Evolutionary conservation across 35 echinoderm and acorn worm species (phyloP).

Genomic region (Patiria miniata): DNA sequence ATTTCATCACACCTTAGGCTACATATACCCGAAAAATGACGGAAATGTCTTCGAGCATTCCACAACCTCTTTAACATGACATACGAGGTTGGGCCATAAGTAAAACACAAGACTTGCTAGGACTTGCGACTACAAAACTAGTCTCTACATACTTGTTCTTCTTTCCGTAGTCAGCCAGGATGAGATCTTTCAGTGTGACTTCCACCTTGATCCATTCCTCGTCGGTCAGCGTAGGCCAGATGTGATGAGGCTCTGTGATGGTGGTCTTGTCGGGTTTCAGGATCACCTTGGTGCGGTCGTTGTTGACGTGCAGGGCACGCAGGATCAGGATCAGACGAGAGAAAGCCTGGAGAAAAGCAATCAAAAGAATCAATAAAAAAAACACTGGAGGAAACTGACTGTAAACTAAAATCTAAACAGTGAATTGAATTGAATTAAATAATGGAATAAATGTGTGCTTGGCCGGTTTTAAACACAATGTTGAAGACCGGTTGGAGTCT

Average conservation of each 20-base stretch:
- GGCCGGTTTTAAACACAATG: too few species aligned
- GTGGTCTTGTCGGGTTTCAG: slow-evolving; percentile 99
- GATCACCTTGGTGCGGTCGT: slow-evolving; percentile 96
- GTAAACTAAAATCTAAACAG: too few species aligned
- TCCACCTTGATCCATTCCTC: slow-evolving; percentile 99
- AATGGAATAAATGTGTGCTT: too few species aligned
- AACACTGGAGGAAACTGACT: not conserved
- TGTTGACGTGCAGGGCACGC: slow-evolving; percentile 94
- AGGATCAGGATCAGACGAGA: slow-evolving; percentile 95
- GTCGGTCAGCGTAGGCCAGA: slow-evolving; percentile 95
- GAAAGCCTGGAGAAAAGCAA: slow-evolving; percentile 68
- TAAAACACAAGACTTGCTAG: too few species aligned
- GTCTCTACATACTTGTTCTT: slow-evolving; percentile 98
- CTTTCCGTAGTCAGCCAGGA: slow-evolving; percentile 98
- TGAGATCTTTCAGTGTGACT: slow-evolving; percentile 92
- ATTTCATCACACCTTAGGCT: too few species aligned
- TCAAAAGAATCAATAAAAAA: not conserved
- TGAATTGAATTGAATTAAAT: too few species aligned
- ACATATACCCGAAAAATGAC: too few species aligned
- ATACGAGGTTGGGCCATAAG: too few species aligned
- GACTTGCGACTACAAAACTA: too few species aligned
- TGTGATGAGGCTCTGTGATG: slow-evolving; percentile 95
- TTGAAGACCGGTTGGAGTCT: too few species aligned
- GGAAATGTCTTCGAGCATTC: too few species aligned
- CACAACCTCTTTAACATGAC: too few species aligned